Base-by-base conservation (phyloP, 2,113 vertebrate species). In the Urocynchramus pylzowi region DNA sequence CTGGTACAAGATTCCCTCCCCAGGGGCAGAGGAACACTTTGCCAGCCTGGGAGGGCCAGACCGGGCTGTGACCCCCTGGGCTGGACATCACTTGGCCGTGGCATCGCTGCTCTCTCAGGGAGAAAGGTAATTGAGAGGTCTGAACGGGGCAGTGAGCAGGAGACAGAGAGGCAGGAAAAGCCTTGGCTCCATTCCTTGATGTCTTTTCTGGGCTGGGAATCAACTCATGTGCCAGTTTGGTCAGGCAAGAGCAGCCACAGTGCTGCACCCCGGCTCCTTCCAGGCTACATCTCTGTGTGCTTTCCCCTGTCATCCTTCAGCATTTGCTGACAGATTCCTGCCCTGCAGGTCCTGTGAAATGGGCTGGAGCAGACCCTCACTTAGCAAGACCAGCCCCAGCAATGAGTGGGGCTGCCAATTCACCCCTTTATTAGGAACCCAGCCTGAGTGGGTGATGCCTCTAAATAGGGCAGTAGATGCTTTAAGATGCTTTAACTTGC, bases 181-280 rank as follows among this genome's bases (percentile, higher is more conserved):
- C 13, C 21, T 70, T 95, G 96, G 93, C 90, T 95, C 42, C 12
- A 30, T 63, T 90, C 79, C 91, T 92, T 92, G 52, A 68, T 86
- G 60, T 67, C 44, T 79, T 78, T 92, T 91, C 95, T 94, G 90
- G 90, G 83, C 93, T 96, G 71, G 56, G 83, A 92, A 93, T 87
- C 95, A 94, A 75, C 20, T 78, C 54, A 7, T 59, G 28, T 14
- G 75, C 70, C 92, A 84, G 84, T 83, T 88, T 78, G 76, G 76
- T 95, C 83, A 90, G 56, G 91, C 86, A 92, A 95, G 68, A 92
- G 39, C 89, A 90, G 10, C 23, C 76, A 80, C 39, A 23, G 13
- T 26, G 27, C 71, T 75, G 63, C 0, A 0, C 12, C 26, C 23
- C 2, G 0, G 59, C 59, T 93, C 64, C 45, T 88, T 70, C 21